A percentile compares a stretch with the other conserved stretches of the same genome.
phyloP scores from a whole-genome alignment of 2,888 invertebrate species.

The Zaprionus obscuricornis region DNA sequence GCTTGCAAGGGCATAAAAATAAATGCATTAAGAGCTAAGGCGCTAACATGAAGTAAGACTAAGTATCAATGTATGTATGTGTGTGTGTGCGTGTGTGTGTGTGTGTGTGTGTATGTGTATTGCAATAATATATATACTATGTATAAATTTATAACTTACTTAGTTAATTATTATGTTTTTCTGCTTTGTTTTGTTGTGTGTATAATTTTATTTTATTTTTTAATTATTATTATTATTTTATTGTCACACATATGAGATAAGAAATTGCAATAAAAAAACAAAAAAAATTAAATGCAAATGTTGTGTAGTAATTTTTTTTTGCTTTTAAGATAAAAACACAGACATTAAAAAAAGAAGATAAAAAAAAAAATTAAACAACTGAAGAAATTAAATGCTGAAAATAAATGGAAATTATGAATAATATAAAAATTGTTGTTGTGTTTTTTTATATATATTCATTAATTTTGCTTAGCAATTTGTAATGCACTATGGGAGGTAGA shows the following conservation, averaged over 20 bases:
- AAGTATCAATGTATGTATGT: too few relatives aligned
- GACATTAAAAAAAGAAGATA: constrained; percentile 38
- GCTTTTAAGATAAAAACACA: constrained; percentile 41
- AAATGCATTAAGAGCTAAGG: too few relatives aligned
- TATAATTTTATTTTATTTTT: constrained; percentile 1
- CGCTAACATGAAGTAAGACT: too few relatives aligned
- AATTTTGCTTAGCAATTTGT: too few relatives aligned
- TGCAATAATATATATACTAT: too few relatives aligned
- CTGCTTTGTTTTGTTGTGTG: constrained; percentile 5
- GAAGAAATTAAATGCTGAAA: constrained; percentile 41
- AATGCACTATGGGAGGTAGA: too few relatives aligned
- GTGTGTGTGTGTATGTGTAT: too few relatives aligned
- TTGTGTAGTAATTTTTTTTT: constrained; percentile 42
- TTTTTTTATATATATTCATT: too few relatives aligned
- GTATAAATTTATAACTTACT: too few relatives aligned
- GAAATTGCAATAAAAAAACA: constrained; percentile 21
- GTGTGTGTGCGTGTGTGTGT: too few relatives aligned
- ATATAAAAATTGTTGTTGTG: too few relatives aligned
- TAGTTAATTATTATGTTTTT: constrained; percentile 1
- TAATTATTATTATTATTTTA: constrained; percentile 3
- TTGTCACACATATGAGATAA: constrained; percentile 5
- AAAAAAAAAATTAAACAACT: constrained; percentile 23
- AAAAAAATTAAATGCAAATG: constrained; percentile 34
- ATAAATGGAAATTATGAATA: constrained; percentile 47
- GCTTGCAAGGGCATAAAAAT: too few relatives aligned